Base-by-base conservation (phyloP, 1,140 invertebrate genomes). In the Brachionus asplanchnoidis region DNA sequence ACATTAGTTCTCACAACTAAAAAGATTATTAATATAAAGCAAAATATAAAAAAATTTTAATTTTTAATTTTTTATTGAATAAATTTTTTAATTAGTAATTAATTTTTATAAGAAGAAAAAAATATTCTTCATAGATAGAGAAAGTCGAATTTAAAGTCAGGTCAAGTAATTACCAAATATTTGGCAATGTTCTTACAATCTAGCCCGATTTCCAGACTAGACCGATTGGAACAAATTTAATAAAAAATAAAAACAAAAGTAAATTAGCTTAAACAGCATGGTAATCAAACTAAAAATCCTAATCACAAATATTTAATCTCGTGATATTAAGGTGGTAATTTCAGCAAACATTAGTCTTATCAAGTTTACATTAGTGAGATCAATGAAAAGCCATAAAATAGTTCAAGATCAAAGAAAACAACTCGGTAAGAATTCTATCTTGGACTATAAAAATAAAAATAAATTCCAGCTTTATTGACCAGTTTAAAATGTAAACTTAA, bases 321-420 rank as follows among this genome's bases (percentile, higher is more conserved):
- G 53, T 60, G 53, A 60, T 60, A 60, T 60, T 60, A 60, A 60
- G 53, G 53, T 60, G 53, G 53, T 60, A 60, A 60, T 60, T 60
- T 60, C 53, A 60, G 53, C 20, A 60, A 60, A 60, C 53, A 60
- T 60, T 60, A 60, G 53, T 60, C 53, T 60, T 60, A 60, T 60
- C 53, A 60, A 60, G 53, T 60, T 60, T 60, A 60, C 53, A 60
- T 60, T 60, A 60, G n/a, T 20, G 17, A 60, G 53, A 60, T 60
- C 53, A 60, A 60, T 60, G 20, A 60, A 60, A 60, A 20, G 9
- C 53, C 20, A 60, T 20, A 60, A 60, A 60, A 23, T 60, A 60
- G 53, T 60, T 60, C 53, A 60, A 60, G 53, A 60, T 60, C 53
- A 60, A 60, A 60, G 53, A 60, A 60, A 60, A 26, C 53, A 60